Evolutionary conservation across 2,797 vertebrate species (phyloP), one percentile per base, ranked within the genome.

Genomic region (Salarias fasciatus): DNA sequence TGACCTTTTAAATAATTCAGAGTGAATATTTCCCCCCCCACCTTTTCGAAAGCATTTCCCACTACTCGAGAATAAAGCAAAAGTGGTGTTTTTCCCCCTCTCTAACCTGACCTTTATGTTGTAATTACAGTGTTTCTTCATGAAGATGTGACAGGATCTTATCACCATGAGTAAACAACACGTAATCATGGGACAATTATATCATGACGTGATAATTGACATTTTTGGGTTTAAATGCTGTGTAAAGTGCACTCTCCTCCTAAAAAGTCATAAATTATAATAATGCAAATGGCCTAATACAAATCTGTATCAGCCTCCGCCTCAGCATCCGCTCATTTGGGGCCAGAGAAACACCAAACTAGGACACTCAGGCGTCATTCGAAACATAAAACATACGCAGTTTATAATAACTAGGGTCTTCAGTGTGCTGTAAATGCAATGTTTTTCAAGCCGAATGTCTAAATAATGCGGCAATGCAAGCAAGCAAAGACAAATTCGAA

Each of bases 311-410:
- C 28, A 51, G 15, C 10, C 28, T 47, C 29, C 5, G 13, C 11
- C 40, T 13, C 11, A n/a, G 40, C 12, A n/a, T 41, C 40, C 12
- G 40, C 12, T 11, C 2, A 24, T 24, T 24, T 24, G 2, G 40
- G n/a, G 33, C 1, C 92, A 72, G 14, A 83, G 0, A 50, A 45
- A 30, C 31, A 75, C 35, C 37, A 11, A 38, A 38, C 36, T 8
- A 8, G 52, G 40, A 24, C 18, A 44, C 35, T 35, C 35, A n/a
- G 53, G 13, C 14, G 49, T 49, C 33, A 38, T 50, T 12, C 68
- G 50, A 74, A 40, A 44, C n/a, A 44, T 29, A 29, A 46, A 46
- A 46, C 10, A 24, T 5, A 5, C 11, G 28, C 7, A 28, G 8
- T 50, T n/a, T 11, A 48, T 8, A 0, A 1, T 28, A 38, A 47